Evolutionary conservation across 2,797 vertebrate species (phyloP).

Genomic region (Peromyscus eremicus): DNA sequence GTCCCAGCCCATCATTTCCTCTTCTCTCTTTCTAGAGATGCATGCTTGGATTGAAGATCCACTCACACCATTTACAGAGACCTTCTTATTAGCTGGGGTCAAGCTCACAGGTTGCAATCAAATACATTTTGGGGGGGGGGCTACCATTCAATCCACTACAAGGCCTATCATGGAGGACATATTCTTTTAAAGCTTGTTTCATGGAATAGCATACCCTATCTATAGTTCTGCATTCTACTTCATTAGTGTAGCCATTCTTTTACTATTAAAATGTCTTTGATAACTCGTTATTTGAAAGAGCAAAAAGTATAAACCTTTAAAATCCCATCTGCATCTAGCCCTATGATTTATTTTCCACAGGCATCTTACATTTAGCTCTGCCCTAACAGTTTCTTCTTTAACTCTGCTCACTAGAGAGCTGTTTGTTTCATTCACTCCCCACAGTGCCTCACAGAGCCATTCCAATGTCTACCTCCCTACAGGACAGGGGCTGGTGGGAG

Average conservation of each 20-base stretch:
- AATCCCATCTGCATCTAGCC: neutral
- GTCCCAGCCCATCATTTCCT: neutral
- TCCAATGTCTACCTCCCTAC: neutral
- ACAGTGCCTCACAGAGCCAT: too few species aligned
- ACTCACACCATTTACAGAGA: neutral
- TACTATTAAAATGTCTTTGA: conserved; percentile 22
- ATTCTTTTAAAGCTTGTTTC: neutral
- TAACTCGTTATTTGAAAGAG: neutral
- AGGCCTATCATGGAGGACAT: neutral
- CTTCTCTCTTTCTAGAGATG: neutral
- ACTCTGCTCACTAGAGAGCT: neutral
- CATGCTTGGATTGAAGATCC: neutral
- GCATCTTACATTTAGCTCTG: neutral
- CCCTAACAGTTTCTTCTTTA: neutral
- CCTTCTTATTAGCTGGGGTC: neutral
- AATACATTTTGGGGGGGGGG: neutral
- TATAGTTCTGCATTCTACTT: neutral
- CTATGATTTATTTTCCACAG: neutral
- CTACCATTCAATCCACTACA: neutral
- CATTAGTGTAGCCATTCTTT: neutral
- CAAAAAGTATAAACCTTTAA: neutral
- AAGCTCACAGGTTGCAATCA: neutral
- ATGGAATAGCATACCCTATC: neutral
- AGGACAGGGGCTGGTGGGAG: neutral
- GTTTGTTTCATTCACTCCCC: neutral